Conservation (phyloP, 2,113 vertebrate species). For the Martes martes region DNA sequence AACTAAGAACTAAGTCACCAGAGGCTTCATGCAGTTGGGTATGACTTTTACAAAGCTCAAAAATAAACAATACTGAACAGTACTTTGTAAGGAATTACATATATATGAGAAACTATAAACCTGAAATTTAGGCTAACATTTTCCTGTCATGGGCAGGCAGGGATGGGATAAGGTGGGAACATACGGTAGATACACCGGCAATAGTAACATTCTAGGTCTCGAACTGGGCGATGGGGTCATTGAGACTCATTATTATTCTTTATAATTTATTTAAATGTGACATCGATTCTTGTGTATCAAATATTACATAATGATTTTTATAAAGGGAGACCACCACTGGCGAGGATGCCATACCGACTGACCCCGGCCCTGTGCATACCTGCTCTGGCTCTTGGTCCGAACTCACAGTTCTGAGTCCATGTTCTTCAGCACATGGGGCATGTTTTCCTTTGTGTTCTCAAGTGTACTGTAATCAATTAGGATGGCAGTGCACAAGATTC, state of each 20-base stretch:
- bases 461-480: background rate
- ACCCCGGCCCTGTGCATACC: background rate
- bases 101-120: background rate
- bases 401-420: background rate
- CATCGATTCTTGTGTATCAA: background rate
- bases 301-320: background rate
- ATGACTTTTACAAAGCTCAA: conserved; percentile 12
- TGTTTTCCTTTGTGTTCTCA: conserved; percentile 12
- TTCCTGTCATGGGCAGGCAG: background rate
- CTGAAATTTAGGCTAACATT: background rate
- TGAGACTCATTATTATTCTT: background rate
- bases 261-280: background rate
- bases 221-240: background rate
- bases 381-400: background rate
- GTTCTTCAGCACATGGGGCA: background rate
- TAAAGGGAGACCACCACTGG: background rate
- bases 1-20: background rate
- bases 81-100: background rate
- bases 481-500: background rate
- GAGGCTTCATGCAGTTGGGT: background rate
- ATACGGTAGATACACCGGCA: background rate
- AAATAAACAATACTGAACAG: background rate
- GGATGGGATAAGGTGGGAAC: background rate
- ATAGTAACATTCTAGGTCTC: background rate
- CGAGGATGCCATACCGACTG: background rate